These are phyloP conservation scores for Upupa epops DNA, from an alignment of 2,113 vertebrate genomes.

Conservation along the genomic window DNA sequence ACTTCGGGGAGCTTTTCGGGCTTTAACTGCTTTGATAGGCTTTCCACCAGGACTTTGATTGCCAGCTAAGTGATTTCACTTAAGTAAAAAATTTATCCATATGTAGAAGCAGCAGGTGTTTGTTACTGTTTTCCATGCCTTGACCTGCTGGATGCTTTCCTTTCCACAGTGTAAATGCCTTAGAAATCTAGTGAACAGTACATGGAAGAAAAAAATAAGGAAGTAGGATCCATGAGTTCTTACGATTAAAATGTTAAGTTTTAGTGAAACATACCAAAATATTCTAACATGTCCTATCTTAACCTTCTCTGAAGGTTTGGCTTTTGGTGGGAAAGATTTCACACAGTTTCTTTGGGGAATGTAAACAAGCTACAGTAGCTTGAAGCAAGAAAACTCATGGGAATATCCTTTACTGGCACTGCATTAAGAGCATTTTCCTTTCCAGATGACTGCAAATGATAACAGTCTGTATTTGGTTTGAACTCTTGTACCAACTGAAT, in stretches of 20 bases:
- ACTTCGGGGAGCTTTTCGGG: not conserved
- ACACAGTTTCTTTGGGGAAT: constrained; percentile 26
- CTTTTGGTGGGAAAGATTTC: not conserved
- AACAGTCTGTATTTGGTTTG: constrained; percentile 48
- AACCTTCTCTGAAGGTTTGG: not conserved
- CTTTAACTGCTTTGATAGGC: not conserved
- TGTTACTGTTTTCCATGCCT: constrained; percentile 23
- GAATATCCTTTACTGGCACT: constrained; percentile 8
- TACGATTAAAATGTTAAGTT: not conserved
- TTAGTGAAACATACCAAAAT: not conserved
- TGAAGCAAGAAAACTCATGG: not conserved
- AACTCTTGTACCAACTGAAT: constrained; percentile 18
- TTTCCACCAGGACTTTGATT: constrained; percentile 42
- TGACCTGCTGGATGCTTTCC: not conserved
- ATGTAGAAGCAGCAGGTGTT: constrained; percentile 47
- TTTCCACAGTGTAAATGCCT: not conserved
- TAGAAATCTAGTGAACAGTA: not conserved
- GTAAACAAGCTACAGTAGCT: constrained; percentile 45
- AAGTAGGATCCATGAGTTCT: not conserved
- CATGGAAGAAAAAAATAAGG: not conserved
- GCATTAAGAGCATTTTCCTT: constrained; percentile 47
- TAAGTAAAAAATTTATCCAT: constrained; percentile 33
- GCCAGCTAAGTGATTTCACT: constrained; percentile 36
- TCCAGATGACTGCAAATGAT: constrained; percentile 55
- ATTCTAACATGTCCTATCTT: not conserved